These are phyloP conservation scores for Tachycineta bicolor DNA, from an alignment of 2,113 vertebrate genomes.

Conservation along the genomic window DNA sequence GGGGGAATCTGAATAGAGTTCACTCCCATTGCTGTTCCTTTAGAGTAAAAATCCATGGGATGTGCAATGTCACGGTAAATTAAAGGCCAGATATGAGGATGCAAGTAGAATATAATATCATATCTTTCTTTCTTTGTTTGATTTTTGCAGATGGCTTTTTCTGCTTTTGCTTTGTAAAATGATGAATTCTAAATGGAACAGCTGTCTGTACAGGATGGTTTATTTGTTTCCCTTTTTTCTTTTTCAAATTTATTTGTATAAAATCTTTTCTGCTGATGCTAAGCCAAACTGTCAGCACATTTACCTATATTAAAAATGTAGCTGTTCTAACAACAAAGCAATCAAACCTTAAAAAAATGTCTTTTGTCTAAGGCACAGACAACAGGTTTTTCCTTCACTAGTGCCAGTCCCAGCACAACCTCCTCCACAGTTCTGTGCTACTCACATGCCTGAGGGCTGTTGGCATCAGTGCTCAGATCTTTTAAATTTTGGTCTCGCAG, in stretches of 20 bases:
- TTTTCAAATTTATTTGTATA: constrained; percentile 41
- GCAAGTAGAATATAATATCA: neutral
- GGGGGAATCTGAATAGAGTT: neutral
- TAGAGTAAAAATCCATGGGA: neutral
- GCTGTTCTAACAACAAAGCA: constrained; percentile 49
- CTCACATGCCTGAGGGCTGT: neutral
- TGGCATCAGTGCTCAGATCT: neutral
- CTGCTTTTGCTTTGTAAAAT: constrained; percentile 56
- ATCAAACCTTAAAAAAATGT: neutral
- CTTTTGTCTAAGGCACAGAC: neutral
- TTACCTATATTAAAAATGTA: constrained; percentile 59
- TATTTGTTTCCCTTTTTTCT: constrained; percentile 54
- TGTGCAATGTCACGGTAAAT: neutral
- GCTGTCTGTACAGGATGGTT: constrained; percentile 58
- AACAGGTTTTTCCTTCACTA: neutral
- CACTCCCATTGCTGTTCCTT: neutral
- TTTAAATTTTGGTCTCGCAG: neutral
- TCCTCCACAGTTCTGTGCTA: neutral
- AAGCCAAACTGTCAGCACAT: constrained; percentile 54
- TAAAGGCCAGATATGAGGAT: neutral
- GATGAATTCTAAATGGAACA: constrained; percentile 61
- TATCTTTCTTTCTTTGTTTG: neutral
- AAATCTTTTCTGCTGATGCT: constrained; percentile 39
- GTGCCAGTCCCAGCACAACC: neutral
- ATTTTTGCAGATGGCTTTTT: constrained; percentile 40